A percentile compares a stretch with the other conserved stretches of the same genome.
These are phyloP conservation scores for Coluber constrictor DNA, from an alignment of 2,797 vertebrate genomes.

Conservation along the genomic window DNA sequence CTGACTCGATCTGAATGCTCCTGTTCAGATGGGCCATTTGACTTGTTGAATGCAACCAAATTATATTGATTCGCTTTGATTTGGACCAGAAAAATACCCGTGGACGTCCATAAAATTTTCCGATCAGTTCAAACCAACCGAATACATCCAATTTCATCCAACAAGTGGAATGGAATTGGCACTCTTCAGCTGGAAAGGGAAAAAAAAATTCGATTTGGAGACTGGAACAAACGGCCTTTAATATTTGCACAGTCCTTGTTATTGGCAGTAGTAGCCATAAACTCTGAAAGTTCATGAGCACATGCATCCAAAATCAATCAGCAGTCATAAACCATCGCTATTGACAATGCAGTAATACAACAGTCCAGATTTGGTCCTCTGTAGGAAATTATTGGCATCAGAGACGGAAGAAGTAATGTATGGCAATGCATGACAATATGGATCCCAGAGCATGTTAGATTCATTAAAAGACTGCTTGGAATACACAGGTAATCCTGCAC, in stretches of 20 bases:
- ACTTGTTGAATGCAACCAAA: background rate
- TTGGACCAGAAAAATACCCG: background rate
- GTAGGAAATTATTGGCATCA: background rate
- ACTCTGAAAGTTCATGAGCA: background rate
- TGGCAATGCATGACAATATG: background rate
- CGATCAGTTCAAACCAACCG: background rate
- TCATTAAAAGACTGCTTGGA: background rate
- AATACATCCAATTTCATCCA: background rate
- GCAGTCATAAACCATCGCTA: background rate
- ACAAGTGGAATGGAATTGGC: background rate
- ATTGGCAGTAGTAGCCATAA: background rate
- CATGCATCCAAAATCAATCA: background rate
- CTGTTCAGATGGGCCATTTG: background rate
- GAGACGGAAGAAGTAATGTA: background rate
- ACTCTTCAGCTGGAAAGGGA: background rate
- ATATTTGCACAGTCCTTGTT: background rate
- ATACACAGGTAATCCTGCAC: background rate
- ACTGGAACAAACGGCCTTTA: background rate
- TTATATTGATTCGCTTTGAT: background rate
- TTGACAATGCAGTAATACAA: background rate
- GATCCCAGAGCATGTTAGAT: background rate
- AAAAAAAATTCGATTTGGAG: background rate
- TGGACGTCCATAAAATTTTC: background rate
- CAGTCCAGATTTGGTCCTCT: background rate
- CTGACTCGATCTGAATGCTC: background rate